A percentile compares a stretch with the other conserved stretches of the same genome.
Evolutionary conservation across 2,113 vertebrate species (phyloP).

Genomic region (Phyllostomus discolor): DNA sequence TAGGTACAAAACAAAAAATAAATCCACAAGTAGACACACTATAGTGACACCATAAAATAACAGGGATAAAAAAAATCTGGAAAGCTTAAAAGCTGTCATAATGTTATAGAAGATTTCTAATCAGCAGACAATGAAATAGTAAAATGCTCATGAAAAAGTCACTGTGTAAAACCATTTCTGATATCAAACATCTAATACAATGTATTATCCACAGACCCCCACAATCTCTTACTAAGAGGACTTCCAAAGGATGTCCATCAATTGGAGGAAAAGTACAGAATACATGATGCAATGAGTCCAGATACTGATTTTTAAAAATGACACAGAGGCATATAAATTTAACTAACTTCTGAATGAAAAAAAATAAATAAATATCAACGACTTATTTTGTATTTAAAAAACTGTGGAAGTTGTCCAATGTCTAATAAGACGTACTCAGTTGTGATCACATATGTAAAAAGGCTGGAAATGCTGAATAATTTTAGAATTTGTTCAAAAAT

Average conservation of each 20-base stretch:
- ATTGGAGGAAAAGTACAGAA: background rate
- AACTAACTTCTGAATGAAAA: background rate
- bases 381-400: background rate
- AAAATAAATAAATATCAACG: background rate
- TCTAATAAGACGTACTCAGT: slow-evolving; percentile 12
- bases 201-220: background rate
- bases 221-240: background rate
- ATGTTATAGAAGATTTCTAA: background rate
- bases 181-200: background rate
- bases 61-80: background rate
- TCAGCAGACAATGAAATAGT: background rate
- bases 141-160: background rate
- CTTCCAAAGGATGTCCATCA: background rate
- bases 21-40: background rate
- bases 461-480: background rate
- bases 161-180: background rate
- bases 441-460: background rate
- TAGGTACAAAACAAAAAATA: background rate
- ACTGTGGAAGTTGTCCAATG: background rate
- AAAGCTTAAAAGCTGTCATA: background rate
- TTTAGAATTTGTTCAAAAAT: background rate
- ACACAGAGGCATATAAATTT: background rate
- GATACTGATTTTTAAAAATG: background rate
- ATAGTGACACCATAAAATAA: background rate
- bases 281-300: background rate